Base-by-base conservation (phyloP, 2,888 invertebrate species). In the Rhaphigaster nebulosa region DNA sequence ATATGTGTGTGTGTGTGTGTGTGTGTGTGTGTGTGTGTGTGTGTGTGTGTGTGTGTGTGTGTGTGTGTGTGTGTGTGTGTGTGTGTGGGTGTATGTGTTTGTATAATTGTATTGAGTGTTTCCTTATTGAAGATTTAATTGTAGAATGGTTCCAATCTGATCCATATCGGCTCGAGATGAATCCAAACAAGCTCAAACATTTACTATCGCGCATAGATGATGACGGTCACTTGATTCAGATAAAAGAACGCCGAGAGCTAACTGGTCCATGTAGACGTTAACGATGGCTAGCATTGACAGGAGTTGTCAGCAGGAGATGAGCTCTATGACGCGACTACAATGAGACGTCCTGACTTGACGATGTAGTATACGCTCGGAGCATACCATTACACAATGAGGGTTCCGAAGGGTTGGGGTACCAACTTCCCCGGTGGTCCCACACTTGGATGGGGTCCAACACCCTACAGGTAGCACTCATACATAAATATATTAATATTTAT, bases 341-440 rank as follows among this genome's bases (percentile, higher is more conserved):
- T 45, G 89, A n/a, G 41, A 41, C 45, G 45, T 20, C 41, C 65
- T 89, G 89, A 89, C 89, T 89, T 89, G 89, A 89, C 76, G 89
- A 70, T 89, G 89, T 89, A 89, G 65, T 89, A 34, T 89, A 41
- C 12, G 56, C 84, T 41, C 2, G 38, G 38, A 41, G 80, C 80
- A 80, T 80, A 80, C 29, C 41, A 84, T 84, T 84, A 84, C 34
- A 45, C 41, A 41, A 41, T 20, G 80, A 41, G 80, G 80, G 80
- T 41, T 15, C 23, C 20, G 41, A n/a, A 45, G 84, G 84, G 84
- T 45, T 84, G 45, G 41, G n/a, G 80, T n/a, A 5, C 10, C 84
- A 45, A 45, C 84, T 84, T n/a, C 84, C 45, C 84, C 41, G 84
- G 84, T 84, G 84, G 84, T 84, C 84, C 84, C 84, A 84, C 84